A percentile compares a stretch with the other conserved stretches of the same genome.
Evolutionary conservation across 2,888 invertebrate genomes (phyloP).

Genomic region (Hermaeophaga mercurialis): DNA sequence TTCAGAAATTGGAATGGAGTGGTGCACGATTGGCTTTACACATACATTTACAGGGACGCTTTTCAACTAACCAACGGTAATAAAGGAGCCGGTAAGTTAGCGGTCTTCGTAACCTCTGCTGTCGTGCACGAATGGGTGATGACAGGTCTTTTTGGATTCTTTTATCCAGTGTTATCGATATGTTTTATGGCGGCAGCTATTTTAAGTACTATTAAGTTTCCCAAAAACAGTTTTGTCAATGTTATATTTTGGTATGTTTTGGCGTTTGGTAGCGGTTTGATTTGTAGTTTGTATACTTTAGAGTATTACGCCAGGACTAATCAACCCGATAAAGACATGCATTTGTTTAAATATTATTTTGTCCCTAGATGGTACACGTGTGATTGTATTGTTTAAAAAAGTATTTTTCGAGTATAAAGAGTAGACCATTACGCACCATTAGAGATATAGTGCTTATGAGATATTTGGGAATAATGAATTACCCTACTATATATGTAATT

Average conservation of each 20-base stretch:
- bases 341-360: conserved; percentile 34
- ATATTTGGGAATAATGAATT: too few relatives aligned
- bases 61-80: conserved; percentile 58
- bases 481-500: too few relatives aligned
- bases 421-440: too few relatives aligned
- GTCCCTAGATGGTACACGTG: conserved; percentile 44
- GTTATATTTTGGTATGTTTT: conserved; percentile 84
- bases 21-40: conserved; percentile 93
- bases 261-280: conserved; percentile 75
- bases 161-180: conserved; percentile 84
- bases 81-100: conserved; percentile 62
- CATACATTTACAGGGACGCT: conserved; percentile 82
- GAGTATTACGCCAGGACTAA: conserved; percentile 84
- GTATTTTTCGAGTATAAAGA: too few relatives aligned
- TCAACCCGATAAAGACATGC: conserved; percentile 60
- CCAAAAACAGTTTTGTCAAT: conserved; percentile 65
- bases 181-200: conserved; percentile 75
- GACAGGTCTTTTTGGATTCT: conserved; percentile 78
- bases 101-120: conserved; percentile 81
- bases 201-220: conserved; percentile 60
- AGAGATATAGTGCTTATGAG: too few relatives aligned
- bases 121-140: conserved; percentile 88
- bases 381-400: conserved; percentile 36
- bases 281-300: conserved; percentile 80
- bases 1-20: conserved; percentile 96